Evolutionary conservation across 2,797 vertebrate genomes (phyloP), one percentile per base, ranked within the genome.

Genomic region (Acomys russatus): DNA sequence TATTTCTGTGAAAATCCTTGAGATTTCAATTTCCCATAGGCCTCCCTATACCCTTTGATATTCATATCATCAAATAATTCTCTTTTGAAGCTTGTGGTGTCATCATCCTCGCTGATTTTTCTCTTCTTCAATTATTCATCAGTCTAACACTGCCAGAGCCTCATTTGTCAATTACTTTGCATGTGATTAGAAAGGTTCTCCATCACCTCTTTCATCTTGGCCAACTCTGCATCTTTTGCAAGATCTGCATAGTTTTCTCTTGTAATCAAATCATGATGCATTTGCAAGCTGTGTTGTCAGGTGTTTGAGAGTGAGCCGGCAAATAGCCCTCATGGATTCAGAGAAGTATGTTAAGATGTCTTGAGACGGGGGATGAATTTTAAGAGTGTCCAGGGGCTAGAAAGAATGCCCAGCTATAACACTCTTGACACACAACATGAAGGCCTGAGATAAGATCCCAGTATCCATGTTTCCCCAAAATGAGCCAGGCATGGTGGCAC

Each of bases 51-150:
- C 38, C 44, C 80, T 97, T 96, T 96, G 93, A 97, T 97, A 96
- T 96, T 96, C 94, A 97, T 63, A 95, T 87, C 76, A 94, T 90
- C 89, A 95, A 94, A 91, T 88, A 95, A 95, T 74, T 95, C 94
- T 80, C 70, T 59, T 96, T 92, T 95, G 88, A 97, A 97, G 90
- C 61, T 73, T 78, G 49, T 74, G 18, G 0, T 85, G 89, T 93
- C 90, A 96, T 95, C 94, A 56, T 71, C 68, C 91, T 92, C 68
- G 61, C 91, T 28, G 0, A 96, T 95, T 95, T 56, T 94, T 91
- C 94, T 91, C 83, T 92, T 96, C 90, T 95, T 97, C 94, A 95
- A 94, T 96, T 95, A 96, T 96, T 96, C 91, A 91, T 63, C 79
- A 70, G 68, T 70, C 86, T 93, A 84, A 82, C 79, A 56, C 79